These are phyloP conservation scores for Drosophila histrio DNA, from an alignment of 2,888 invertebrate genomes.

Conservation along the genomic window DNA sequence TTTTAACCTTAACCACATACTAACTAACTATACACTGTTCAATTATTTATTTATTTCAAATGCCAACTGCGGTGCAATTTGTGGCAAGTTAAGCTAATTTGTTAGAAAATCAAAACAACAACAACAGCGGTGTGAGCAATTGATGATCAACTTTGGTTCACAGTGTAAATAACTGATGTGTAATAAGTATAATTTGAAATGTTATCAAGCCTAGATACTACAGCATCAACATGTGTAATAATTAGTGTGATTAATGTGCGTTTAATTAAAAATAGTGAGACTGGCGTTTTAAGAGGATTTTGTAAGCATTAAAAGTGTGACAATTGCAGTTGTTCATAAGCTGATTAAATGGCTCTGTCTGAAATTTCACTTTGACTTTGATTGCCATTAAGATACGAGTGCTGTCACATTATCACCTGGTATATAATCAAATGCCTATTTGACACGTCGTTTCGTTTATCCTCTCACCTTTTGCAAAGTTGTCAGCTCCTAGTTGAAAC, in stretches of 20 bases:
- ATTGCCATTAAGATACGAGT: conserved; percentile 4
- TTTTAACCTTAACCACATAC: background rate
- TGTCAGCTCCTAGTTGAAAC: conserved; percentile 25
- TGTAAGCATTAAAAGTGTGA: conserved; percentile 4
- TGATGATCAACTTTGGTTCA: background rate
- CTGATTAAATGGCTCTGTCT: conserved; percentile 5
- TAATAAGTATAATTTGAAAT: too few relatives aligned
- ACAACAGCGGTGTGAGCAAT: background rate
- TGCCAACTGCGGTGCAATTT: conserved; percentile 40
- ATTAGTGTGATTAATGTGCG: conserved; percentile 13
- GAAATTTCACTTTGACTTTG: background rate
- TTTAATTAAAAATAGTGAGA: conserved; percentile 7
- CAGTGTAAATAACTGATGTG: background rate
- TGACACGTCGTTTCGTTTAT: conserved; percentile 12
- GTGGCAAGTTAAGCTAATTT: conserved; percentile 13
- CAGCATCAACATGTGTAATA: background rate
- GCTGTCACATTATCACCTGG: conserved; percentile 15
- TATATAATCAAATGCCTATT: conserved; percentile 16
- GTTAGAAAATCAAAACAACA: background rate
- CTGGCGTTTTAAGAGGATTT: conserved; percentile 23
- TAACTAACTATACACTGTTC: too few relatives aligned
- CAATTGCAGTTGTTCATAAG: conserved; percentile 25
- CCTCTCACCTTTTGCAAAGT: conserved; percentile 26
- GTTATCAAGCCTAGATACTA: too few relatives aligned
- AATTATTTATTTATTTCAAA: conserved; percentile 46